phyloP scores from a whole-genome alignment of 2,113 vertebrate genomes.

The Hemichromis elongatus region DNA sequence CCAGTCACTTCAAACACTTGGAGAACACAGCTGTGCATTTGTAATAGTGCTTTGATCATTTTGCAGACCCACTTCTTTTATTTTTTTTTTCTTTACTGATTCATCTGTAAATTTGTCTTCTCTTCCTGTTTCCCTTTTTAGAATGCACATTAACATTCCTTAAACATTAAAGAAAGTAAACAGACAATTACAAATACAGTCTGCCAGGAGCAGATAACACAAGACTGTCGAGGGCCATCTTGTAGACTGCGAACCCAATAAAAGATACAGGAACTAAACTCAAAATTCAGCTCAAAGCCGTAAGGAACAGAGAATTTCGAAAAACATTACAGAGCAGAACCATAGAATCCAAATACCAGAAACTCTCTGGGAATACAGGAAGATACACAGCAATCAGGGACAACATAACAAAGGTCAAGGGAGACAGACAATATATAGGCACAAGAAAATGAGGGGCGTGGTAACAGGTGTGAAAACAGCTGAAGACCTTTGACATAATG shows the following conservation, averaged over 20 bases:
- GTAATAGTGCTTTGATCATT: constrained; percentile 63
- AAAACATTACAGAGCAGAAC: background rate
- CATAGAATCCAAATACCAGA: background rate
- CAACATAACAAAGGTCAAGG: background rate
- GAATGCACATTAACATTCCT: background rate
- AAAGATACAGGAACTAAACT: background rate
- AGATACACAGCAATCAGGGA: background rate
- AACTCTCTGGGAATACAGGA: background rate
- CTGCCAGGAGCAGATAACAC: background rate
- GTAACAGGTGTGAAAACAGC: background rate
- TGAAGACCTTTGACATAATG: background rate
- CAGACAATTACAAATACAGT: background rate
- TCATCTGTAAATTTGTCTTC: constrained; percentile 20
- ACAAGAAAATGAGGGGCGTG: background rate
- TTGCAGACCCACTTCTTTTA: background rate
- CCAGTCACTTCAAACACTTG: constrained; percentile 71
- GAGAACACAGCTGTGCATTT: constrained; percentile 49
- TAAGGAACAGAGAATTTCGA: background rate
- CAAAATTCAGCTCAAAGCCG: background rate
- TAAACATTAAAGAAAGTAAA: background rate
- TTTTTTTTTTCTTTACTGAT: constrained; percentile 16
- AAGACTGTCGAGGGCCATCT: background rate
- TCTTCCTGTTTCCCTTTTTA: background rate
- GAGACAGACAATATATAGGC: background rate
- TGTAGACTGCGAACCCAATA: background rate